Conservation (phyloP, 2,113 vertebrate genomes). For the Callocephalon fimbriatum region DNA sequence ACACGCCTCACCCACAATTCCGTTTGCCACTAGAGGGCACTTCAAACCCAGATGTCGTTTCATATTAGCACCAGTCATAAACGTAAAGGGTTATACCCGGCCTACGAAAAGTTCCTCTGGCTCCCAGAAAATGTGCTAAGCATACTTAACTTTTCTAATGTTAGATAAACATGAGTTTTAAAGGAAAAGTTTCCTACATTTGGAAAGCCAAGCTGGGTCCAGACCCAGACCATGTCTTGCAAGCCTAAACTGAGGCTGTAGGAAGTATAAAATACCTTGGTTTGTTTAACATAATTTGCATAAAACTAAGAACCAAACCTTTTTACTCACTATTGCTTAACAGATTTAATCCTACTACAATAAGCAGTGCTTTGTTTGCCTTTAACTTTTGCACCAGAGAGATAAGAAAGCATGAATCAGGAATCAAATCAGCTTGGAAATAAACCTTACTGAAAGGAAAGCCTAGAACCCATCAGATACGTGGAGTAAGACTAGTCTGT, state of each 20-base stretch:
- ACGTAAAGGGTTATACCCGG: rapidly evolving
- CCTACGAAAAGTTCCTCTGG: neutral
- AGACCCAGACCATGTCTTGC: neutral
- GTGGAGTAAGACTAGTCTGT: neutral
- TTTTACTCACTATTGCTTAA: neutral
- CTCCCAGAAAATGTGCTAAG: neutral
- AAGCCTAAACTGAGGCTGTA: neutral
- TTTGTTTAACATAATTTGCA: neutral
- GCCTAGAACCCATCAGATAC: neutral
- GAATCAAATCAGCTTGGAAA: neutral
- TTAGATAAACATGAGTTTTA: neutral
- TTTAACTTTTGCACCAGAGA: neutral
- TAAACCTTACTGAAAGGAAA: neutral
- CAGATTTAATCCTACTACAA: neutral
- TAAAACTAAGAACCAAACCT: neutral
- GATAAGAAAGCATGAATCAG: neutral
- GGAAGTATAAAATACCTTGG: neutral
- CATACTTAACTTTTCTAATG: neutral
- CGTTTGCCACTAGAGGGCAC: constrained; percentile 61
- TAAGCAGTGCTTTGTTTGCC: neutral
- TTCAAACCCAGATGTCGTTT: constrained; percentile 50
- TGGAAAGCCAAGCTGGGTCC: neutral
- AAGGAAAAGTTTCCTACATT: neutral
- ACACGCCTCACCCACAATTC: neutral
- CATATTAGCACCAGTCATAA: neutral